Evolutionary conservation across 2,888 invertebrate genomes (phyloP), one percentile per base, ranked within the genome.

Genomic region (Andrena flavipes): DNA sequence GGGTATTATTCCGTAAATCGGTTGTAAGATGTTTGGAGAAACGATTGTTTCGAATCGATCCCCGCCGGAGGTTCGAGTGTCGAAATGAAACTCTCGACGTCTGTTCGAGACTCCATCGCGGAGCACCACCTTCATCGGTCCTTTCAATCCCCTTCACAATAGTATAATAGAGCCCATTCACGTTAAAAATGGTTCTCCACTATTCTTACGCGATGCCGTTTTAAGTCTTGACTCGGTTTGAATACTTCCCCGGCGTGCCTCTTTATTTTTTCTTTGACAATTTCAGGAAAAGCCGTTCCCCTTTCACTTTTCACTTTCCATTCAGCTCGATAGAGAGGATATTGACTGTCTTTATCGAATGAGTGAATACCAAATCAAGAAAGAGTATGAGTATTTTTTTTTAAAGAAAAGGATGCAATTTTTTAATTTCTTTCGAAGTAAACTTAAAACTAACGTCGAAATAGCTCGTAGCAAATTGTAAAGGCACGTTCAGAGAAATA

Each of bases 1-100:
- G 72, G 88, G 82, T 84, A 88, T 88, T 88, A 88, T 75, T 78
- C 78, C 78, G 80, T 69, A 88, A 88, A 88, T 90, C 87, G 85
- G 83, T 80, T 82, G 74, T 88, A 84, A 89, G 89, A 90, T 91
- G 88, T 91, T 91, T 90, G 90, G 89, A 90, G 87, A 90, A 91
- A 90, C 89, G 90, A 91, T 91, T 91, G 89, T 91, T 90, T 90
- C 89, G 85, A 83, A 89, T 89, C 82, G 87, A 88, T 89, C 80
- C 85, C 80, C 63, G 85, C 73, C 87, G 84, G 87, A 78, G 89
- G 85, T 88, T 91, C 87, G 89, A 91, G 90, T 85, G 87, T 90
- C 84, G 80, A 88, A 90, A 89, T 88, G 87, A 90, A 86, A 84
- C 89, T 90, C 87, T 90, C 83, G 74, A 83, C 82, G 84, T 86